These are phyloP conservation scores for Psammodynastes pulverulentus DNA, from an alignment of 2,113 vertebrate genomes.

Conservation along the genomic window DNA sequence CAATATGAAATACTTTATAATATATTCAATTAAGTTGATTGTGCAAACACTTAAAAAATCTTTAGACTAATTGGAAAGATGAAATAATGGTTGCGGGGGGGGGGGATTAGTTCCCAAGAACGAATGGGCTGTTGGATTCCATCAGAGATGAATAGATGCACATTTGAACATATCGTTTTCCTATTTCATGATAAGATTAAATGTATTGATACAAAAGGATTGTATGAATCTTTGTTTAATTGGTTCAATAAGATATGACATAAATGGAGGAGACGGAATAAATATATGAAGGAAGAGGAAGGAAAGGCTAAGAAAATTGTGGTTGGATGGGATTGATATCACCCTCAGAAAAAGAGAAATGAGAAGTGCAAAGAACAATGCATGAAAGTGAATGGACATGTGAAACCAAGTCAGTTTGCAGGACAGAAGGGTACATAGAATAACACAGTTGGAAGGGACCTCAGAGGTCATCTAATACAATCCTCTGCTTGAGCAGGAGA, in stretches of 20 bases:
- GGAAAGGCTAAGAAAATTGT: neutral
- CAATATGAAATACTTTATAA: neutral
- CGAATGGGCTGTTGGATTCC: too few species aligned
- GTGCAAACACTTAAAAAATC: neutral
- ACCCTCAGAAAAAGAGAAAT: neutral
- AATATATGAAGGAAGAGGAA: neutral
- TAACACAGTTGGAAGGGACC: too few species aligned
- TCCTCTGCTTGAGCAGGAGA: too few species aligned
- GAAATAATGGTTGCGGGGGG: neutral
- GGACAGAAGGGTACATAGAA: neutral
- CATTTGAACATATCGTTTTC: too few species aligned
- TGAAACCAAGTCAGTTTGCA: neutral
- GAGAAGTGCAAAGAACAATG: neutral
- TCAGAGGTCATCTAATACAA: too few species aligned
- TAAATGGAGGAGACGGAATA: neutral
- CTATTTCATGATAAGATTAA: neutral
- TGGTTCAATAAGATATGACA: neutral
- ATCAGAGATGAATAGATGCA: neutral
- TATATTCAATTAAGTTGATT: neutral
- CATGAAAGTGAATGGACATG: neutral
- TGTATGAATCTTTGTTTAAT: neutral
- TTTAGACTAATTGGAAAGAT: neutral
- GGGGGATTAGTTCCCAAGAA: neutral
- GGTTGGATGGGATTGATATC: neutral
- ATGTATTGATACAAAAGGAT: neutral